Base-by-base conservation (phyloP, 2,113 vertebrate species). In the Epinephelus lanceolatus region DNA sequence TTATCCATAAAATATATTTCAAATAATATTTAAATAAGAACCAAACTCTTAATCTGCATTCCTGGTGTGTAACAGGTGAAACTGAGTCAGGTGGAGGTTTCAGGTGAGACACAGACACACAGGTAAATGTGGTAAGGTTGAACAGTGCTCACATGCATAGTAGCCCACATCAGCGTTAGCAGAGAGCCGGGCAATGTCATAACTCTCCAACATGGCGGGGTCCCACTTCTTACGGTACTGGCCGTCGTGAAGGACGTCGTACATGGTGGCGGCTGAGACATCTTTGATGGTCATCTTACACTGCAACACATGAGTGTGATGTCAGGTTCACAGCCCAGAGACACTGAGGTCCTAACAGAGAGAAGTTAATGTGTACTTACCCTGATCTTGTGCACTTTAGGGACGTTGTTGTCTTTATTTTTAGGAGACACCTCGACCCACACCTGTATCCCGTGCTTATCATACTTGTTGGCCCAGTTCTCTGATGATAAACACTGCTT, bases 311-410 rank as follows among this genome's bases (percentile, higher is more conserved):
- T 1, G 15, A 51, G 25, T 3, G 5, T 15, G 4, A n/a, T 19
- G 37, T 9, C n/a, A 51, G 40, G 30, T 10, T 61, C 23, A 47
- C 59, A 23, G 15, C 9, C 7, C 14, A n/a, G 5, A 27, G 57
- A 6, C 21, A 1, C 12, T 25, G 12, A 23, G 1, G 23, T 30
- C 18, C 52, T 13, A 5, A 21, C 0, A 13, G 11, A 45, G 42
- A 12, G n/a, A 37, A 42, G 30, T 19, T 23, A 15, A n/a, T 51
- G 1, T 25, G 4, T 4, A 56, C 89, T 66, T n/a, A 96, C 96
- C 95, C 95, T 97, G 63, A 96, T 92, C 61, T 93, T 95, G 81
- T 96, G 96, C 21, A 95, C 27, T 89, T 94, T 96, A 0, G 86
- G 60, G 0, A 5, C 83, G 18, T 79, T 53, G 3, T 82, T 90